phyloP scores from a whole-genome alignment of 2,797 vertebrate genomes.

The Xenops minutus region DNA sequence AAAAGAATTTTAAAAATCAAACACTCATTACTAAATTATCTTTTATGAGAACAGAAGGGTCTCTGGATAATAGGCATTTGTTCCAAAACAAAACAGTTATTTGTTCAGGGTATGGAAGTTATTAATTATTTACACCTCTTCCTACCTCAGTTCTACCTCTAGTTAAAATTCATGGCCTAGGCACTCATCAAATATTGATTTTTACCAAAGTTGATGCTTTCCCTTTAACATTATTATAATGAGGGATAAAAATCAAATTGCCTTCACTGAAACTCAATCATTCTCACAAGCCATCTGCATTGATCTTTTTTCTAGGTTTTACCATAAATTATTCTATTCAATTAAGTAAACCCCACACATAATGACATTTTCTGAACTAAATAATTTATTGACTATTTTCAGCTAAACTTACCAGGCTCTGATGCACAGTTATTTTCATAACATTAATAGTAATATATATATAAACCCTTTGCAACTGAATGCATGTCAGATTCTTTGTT shows the following conservation, averaged over 20 bases:
- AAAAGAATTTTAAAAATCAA: not conserved
- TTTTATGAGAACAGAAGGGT: slow-evolving; percentile 54
- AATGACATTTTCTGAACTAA: slow-evolving; percentile 85
- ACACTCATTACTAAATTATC: slow-evolving; percentile 63
- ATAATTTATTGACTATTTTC: slow-evolving; percentile 83
- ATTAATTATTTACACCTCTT: slow-evolving; percentile 85
- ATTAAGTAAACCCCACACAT: slow-evolving; percentile 82
- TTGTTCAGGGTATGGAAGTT: slow-evolving; percentile 62
- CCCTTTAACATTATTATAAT: slow-evolving; percentile 83
- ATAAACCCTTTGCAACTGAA: slow-evolving; percentile 8
- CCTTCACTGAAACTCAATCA: slow-evolving; percentile 76
- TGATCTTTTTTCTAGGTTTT: slow-evolving; percentile 80
- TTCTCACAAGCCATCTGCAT: slow-evolving; percentile 75
- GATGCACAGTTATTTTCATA: slow-evolving; percentile 70
- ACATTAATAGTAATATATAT: slow-evolving; percentile 64
- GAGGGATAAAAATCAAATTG: slow-evolving; percentile 84
- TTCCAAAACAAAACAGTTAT: slow-evolving; percentile 66
- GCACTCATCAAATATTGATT: slow-evolving; percentile 91
- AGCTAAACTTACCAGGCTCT: slow-evolving; percentile 68
- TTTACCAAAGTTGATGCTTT: slow-evolving; percentile 76
- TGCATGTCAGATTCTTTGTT: slow-evolving; percentile 60
- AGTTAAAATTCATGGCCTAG: slow-evolving; percentile 85
- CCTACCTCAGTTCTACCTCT: slow-evolving; percentile 77
- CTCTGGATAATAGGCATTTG: slow-evolving; percentile 29
- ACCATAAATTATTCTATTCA: slow-evolving; percentile 87